Evolutionary conservation across 64 coral and sea anemone genomes (phyloP).

Genomic region (Cladopsammia gracilis): DNA sequence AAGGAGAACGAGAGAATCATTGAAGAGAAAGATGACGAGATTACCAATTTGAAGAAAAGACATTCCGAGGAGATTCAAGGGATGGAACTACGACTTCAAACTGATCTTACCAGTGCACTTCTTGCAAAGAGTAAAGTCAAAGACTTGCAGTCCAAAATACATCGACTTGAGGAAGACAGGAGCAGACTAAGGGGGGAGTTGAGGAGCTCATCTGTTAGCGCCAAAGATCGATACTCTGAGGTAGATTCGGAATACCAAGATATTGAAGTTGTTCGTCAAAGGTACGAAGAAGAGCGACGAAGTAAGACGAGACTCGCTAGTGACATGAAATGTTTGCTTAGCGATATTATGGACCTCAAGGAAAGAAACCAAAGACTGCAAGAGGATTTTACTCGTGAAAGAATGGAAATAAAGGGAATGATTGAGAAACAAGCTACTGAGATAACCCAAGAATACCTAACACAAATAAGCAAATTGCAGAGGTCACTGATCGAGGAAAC

Average conservation of each 20-base stretch:
- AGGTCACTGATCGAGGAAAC: constrained; percentile 79
- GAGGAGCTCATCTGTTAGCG: neutral
- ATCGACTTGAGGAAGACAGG: constrained; percentile 78
- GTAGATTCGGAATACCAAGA: constrained; percentile 64
- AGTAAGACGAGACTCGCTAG: constrained; percentile 78
- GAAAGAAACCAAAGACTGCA: constrained; percentile 83
- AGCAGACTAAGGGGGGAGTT: constrained; percentile 61
- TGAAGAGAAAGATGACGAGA: constrained; percentile 73
- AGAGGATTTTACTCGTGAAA: constrained; percentile 81
- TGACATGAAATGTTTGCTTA: constrained; percentile 87
- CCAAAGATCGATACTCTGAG: constrained; percentile 44
- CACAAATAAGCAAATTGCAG: constrained; percentile 88
- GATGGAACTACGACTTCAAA: constrained; percentile 74
- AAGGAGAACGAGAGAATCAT: constrained; percentile 67
- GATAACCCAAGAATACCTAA: constrained; percentile 87
- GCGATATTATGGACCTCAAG: constrained; percentile 86
- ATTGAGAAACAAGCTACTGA: constrained; percentile 90
- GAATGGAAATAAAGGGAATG: constrained; percentile 90
- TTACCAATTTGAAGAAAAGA: constrained; percentile 63
- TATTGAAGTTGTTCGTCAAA: constrained; percentile 64
- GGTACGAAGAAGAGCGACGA: constrained; percentile 81
- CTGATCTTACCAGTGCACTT: constrained; percentile 61
- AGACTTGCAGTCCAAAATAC: constrained; percentile 78
- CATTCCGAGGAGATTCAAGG: constrained; percentile 75
- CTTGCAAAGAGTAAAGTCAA: constrained; percentile 75